Conservation (phyloP, 2,113 vertebrate genomes). For the Malurus melanocephalus region DNA sequence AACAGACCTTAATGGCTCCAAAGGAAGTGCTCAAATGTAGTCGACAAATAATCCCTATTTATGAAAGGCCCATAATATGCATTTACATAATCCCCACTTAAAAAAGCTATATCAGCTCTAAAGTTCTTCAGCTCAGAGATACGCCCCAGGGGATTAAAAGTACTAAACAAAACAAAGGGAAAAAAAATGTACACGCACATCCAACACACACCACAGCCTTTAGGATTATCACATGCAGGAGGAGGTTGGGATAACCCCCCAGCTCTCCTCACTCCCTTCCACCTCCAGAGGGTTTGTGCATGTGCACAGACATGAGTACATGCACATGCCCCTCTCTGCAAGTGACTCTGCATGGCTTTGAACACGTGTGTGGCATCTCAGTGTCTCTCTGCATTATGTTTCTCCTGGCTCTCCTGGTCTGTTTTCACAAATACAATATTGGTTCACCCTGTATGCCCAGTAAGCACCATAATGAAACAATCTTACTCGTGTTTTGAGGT, state of each 20-base stretch:
- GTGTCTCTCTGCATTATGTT: fast-evolving
- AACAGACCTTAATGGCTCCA: slow-evolving; percentile 47
- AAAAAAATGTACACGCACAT: background rate
- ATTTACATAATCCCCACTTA: slow-evolving; percentile 66
- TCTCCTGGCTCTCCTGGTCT: background rate
- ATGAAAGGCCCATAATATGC: slow-evolving; percentile 47
- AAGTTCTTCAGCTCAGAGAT: slow-evolving; percentile 46
- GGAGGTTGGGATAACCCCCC: background rate
- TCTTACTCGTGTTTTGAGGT: fast-evolving
- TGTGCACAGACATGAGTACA: background rate
- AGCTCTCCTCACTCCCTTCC: background rate
- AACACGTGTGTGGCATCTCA: fast-evolving
- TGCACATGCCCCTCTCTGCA: fast-evolving
- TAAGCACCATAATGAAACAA: fast-evolving
- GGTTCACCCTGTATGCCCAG: fast-evolving
- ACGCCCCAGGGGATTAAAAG: slow-evolving; percentile 24
- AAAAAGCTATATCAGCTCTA: slow-evolving; percentile 38
- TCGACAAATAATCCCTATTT: slow-evolving; percentile 55
- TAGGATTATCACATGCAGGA: background rate
- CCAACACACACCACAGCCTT: fast-evolving
- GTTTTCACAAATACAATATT: fast-evolving
- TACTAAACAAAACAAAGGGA: slow-evolving; percentile 13
- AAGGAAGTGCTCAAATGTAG: slow-evolving; percentile 42
- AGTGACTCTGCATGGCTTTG: fast-evolving
- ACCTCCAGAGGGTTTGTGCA: background rate